Percentiles rank a stretch among this genome's conserved stretches.
phyloP scores from a whole-genome alignment of 1,140 invertebrate species.

The Papilio polytes region DNA sequence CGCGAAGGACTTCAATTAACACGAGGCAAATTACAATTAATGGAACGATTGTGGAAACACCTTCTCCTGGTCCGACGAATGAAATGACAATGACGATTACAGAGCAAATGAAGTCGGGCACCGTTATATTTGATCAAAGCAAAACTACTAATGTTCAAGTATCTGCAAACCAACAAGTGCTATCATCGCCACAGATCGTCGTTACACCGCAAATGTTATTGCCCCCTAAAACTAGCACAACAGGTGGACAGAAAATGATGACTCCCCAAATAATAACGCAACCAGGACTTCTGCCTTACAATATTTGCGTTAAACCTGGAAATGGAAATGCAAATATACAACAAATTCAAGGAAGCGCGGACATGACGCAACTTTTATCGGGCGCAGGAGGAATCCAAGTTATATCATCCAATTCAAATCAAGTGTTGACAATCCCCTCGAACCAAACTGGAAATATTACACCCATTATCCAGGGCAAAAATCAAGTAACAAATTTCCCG shows the following conservation, averaged over 20 bases:
- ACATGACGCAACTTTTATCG: conserved; percentile 78
- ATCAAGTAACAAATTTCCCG: conserved; percentile 79
- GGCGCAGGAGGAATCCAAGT: conserved; percentile 80
- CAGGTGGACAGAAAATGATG: conserved; percentile 74
- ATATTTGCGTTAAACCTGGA: conserved; percentile 81
- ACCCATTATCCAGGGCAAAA: conserved; percentile 78
- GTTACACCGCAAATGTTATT: conserved; percentile 81
- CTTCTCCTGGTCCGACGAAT: conserved; percentile 79
- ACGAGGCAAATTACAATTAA: conserved; percentile 83
- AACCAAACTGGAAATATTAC: conserved; percentile 72
- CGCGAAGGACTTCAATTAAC: conserved; percentile 80
- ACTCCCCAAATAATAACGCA: conserved; percentile 78
- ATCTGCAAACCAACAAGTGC: conserved; percentile 74
- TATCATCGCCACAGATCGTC: conserved; percentile 81
- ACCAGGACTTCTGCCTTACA: conserved; percentile 77
- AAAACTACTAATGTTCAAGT: conserved; percentile 78
- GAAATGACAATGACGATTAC: conserved; percentile 82
- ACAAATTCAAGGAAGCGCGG: conserved; percentile 73
- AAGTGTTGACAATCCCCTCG: conserved; percentile 78
- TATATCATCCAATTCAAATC: conserved; percentile 80
- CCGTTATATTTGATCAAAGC: conserved; percentile 77
- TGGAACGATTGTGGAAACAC: conserved; percentile 82
- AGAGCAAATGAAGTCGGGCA: conserved; percentile 80
- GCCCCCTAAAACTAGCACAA: conserved; percentile 76
- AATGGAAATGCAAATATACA: conserved; percentile 74